Evolutionary conservation across 2,888 invertebrate species (phyloP).

Genomic region (Leptogaster cylindrica): DNA sequence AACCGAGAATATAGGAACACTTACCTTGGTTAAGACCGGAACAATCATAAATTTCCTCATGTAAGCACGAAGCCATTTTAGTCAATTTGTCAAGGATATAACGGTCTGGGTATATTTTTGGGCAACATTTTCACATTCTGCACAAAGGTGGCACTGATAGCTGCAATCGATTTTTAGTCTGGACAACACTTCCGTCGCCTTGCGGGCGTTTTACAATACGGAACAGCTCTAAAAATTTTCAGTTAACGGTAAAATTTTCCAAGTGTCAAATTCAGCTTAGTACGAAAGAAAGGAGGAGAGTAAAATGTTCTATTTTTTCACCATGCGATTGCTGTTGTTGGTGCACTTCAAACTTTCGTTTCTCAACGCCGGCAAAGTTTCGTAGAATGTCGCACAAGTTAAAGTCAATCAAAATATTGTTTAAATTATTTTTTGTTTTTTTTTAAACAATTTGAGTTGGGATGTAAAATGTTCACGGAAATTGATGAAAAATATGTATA

Average conservation of each 20-base stretch:
- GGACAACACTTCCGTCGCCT: slow-evolving; percentile 34
- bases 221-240: slow-evolving; percentile 21
- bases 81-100: slow-evolving; percentile 24
- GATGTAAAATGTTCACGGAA: no score
- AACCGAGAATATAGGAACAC: slow-evolving; percentile 4
- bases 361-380: no score
- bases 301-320: no score
- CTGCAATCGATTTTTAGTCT: slow-evolving; percentile 22
- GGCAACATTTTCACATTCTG: neutral
- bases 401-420: no score
- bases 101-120: slow-evolving; percentile 8
- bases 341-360: no score
- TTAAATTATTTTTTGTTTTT: no score
- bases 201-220: slow-evolving; percentile 20
- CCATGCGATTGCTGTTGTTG: no score
- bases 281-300: neutral
- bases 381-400: no score
- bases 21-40: slow-evolving; percentile 15
- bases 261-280: no score
- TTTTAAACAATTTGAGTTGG: no score
- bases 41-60: slow-evolving; percentile 12
- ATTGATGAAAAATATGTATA: no score
- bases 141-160: neutral
- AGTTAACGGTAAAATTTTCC: slow-evolving; percentile 4
- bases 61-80: slow-evolving; percentile 31